Conservation (phyloP, 2,113 vertebrate genomes). For the Chauna torquata region DNA sequence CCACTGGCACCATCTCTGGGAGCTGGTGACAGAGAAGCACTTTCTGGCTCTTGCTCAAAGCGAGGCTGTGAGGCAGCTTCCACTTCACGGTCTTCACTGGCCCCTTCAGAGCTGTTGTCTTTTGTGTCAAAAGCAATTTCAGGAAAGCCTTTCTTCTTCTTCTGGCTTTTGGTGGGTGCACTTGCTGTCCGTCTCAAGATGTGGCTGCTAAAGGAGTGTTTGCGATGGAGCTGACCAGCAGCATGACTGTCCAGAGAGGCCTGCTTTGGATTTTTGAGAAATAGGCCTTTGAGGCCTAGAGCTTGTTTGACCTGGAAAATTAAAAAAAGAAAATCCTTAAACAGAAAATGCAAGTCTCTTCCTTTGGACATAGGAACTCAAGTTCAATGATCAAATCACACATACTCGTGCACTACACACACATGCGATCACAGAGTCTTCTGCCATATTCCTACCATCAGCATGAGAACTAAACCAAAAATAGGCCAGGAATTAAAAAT, state of each 20-base stretch:
- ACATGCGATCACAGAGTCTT: neutral
- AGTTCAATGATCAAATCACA: neutral
- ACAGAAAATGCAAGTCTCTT: neutral
- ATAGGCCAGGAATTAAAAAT: neutral
- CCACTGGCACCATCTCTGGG: slow-evolving; percentile 72
- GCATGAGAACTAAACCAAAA: neutral
- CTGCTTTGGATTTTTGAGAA: slow-evolving; percentile 98
- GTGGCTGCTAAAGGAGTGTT: slow-evolving; percentile 92
- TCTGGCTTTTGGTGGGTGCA: slow-evolving; percentile 93
- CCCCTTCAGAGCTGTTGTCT: slow-evolving; percentile 85
- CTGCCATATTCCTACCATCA: neutral
- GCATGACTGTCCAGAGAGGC: slow-evolving; percentile 98
- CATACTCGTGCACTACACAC: neutral
- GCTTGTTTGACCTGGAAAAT: slow-evolving; percentile 87
- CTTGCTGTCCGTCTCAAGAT: slow-evolving; percentile 94
- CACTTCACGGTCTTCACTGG: slow-evolving; percentile 78
- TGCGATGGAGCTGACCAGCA: slow-evolving; percentile 91
- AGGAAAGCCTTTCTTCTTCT: slow-evolving; percentile 88
- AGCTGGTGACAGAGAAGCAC: slow-evolving; percentile 49
- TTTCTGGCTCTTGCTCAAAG: slow-evolving; percentile 79
- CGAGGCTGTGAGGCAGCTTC: slow-evolving; percentile 74
- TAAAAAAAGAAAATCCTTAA: neutral
- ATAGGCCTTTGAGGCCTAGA: slow-evolving; percentile 96
- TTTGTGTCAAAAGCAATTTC: slow-evolving; percentile 87
- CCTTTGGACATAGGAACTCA: neutral